phyloP scores from a whole-genome alignment of 2,113 vertebrate species.

The Rhinichthys klamathensis region DNA sequence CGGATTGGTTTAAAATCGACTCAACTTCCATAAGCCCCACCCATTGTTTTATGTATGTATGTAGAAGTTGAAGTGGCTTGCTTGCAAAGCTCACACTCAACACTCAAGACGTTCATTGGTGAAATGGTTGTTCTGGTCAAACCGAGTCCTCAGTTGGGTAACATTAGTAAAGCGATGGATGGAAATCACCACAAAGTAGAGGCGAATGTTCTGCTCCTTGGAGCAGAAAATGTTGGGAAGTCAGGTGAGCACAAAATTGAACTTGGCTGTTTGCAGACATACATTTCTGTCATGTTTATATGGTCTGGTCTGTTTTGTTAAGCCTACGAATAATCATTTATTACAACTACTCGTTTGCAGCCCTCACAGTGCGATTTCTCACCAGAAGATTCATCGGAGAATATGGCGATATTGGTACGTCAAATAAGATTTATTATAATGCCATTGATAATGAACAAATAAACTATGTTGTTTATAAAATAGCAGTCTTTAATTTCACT shows the following conservation, averaged over 20 bases:
- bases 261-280: not conserved
- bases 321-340: not conserved
- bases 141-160: constrained; percentile 43
- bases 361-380: constrained; percentile 82
- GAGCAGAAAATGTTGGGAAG: constrained; percentile 69
- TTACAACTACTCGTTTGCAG: constrained; percentile 59
- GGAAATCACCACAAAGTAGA: constrained; percentile 58
- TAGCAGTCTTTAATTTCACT: not conserved
- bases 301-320: not conserved
- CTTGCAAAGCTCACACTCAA: not conserved
- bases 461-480: not conserved
- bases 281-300: not conserved
- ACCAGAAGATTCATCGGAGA: constrained; percentile 84
- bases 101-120: not conserved
- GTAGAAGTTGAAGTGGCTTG: fast-evolving
- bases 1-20: not conserved
- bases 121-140: constrained; percentile 70
- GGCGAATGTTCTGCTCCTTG: constrained; percentile 66
- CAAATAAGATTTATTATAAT: no score
- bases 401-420: constrained; percentile 82
- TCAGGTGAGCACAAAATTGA: constrained; percentile 57
- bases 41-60: constrained; percentile 6
- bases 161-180: constrained; percentile 60
- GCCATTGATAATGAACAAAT: not conserved
- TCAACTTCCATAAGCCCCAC: constrained; percentile 3